A percentile compares a stretch with the other conserved stretches of the same genome.
These are phyloP conservation scores for Dryobates pubescens DNA, from an alignment of 2,797 vertebrate species.

Conservation along the genomic window DNA sequence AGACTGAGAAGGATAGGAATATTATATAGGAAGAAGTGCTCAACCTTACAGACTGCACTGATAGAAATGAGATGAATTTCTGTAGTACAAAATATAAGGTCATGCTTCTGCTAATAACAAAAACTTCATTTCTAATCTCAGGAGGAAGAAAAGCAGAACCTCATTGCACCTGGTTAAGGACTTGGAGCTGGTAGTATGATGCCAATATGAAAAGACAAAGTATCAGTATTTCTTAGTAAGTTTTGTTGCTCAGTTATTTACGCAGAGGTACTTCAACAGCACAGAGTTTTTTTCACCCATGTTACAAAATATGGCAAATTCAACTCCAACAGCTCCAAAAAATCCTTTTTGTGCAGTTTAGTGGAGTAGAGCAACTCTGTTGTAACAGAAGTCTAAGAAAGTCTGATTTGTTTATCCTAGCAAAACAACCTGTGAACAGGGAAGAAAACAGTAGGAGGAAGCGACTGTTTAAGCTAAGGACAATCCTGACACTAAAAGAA, in stretches of 20 bases:
- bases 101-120: background rate
- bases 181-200: background rate
- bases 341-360: background rate
- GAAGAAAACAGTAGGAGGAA: conserved; percentile 29
- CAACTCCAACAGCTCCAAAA: background rate
- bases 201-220: background rate
- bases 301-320: background rate
- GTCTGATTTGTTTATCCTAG: conserved; percentile 25
- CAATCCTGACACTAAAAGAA: background rate
- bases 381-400: background rate
- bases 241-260: background rate
- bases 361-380: background rate
- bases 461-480: background rate
- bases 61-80: background rate
- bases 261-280: background rate
- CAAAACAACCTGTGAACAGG: background rate
- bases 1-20: background rate
- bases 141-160: background rate
- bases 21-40: background rate
- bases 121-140: background rate
- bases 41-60: background rate
- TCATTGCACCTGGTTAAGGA: background rate
- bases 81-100: background rate
- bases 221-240: background rate
- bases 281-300: background rate